These are phyloP conservation scores for Xestoiulus laeticollis DNA, from an alignment of 2,888 invertebrate genomes.

Conservation along the genomic window DNA sequence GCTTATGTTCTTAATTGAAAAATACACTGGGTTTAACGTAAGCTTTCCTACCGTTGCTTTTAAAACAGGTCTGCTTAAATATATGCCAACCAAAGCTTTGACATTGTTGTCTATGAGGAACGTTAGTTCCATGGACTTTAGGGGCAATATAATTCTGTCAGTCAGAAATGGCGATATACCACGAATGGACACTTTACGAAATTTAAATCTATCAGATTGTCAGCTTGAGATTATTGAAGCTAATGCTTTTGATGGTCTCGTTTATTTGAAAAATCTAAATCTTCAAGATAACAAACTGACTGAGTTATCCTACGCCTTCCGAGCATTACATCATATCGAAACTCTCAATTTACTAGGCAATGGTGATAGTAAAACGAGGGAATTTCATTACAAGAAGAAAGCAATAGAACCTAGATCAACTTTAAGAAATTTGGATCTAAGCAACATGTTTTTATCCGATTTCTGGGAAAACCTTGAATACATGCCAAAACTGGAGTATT, in stretches of 20 bases:
- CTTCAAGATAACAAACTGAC: slow-evolving; percentile 9
- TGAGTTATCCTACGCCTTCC: neutral
- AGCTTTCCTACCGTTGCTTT: neutral
- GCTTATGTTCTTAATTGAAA: neutral
- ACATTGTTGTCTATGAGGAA: neutral
- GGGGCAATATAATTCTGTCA: neutral
- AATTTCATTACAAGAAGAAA: neutral
- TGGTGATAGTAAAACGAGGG: neutral
- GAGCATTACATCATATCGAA: neutral
- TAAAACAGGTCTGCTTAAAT: neutral
- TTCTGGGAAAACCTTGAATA: neutral
- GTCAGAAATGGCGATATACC: slow-evolving; percentile 40
- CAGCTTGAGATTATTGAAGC: slow-evolving; percentile 15
- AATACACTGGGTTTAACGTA: neutral
- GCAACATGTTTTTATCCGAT: neutral
- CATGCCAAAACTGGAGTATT: neutral
- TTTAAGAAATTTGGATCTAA: neutral
- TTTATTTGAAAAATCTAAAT: slow-evolving; percentile 13
- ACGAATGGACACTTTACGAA: neutral
- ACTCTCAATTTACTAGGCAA: neutral
- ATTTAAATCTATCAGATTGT: slow-evolving; percentile 40
- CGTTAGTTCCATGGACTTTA: neutral
- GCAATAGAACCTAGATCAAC: neutral
- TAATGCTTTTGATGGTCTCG: neutral
- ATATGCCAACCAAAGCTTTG: slow-evolving; percentile 32